phyloP scores from a whole-genome alignment of 2,113 vertebrate species.

The Ceratotherium simum region DNA sequence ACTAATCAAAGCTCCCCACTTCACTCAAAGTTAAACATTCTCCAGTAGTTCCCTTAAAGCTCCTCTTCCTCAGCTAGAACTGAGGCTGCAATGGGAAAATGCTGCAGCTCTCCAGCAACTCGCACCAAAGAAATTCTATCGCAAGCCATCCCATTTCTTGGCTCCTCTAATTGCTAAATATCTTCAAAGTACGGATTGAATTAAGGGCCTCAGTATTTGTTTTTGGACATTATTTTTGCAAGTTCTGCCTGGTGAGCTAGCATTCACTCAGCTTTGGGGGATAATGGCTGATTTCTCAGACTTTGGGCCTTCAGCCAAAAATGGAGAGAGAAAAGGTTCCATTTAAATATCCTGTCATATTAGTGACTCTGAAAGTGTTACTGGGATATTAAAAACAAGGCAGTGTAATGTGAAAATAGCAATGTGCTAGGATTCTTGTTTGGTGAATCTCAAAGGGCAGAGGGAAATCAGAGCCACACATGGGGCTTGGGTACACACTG shows the following conservation, averaged over 20 bases:
- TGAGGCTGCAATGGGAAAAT: accelerated
- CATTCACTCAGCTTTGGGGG: no score
- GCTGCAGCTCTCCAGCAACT: accelerated
- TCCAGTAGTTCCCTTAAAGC: neutral
- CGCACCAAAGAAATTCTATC: neutral
- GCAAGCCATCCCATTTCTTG: neutral
- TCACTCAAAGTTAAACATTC: neutral
- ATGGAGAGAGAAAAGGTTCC: neutral
- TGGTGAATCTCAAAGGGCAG: neutral
- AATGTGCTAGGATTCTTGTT: neutral
- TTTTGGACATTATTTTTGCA: neutral
- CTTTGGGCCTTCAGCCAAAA: neutral
- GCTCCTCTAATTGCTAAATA: neutral
- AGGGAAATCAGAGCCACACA: neutral
- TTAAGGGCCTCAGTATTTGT: neutral
- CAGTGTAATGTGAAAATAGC: neutral
- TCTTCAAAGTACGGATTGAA: neutral
- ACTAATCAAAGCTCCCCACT: neutral
- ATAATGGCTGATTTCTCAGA: neutral
- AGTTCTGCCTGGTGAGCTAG: neutral
- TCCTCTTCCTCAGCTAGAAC: neutral
- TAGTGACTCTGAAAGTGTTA: neutral
- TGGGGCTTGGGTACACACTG: neutral
- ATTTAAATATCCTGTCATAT: neutral
- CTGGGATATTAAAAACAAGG: neutral